A percentile compares a stretch with the other conserved stretches of the same genome.
phyloP scores from a whole-genome alignment of 2,113 vertebrate species.

The Junco hyemalis region DNA sequence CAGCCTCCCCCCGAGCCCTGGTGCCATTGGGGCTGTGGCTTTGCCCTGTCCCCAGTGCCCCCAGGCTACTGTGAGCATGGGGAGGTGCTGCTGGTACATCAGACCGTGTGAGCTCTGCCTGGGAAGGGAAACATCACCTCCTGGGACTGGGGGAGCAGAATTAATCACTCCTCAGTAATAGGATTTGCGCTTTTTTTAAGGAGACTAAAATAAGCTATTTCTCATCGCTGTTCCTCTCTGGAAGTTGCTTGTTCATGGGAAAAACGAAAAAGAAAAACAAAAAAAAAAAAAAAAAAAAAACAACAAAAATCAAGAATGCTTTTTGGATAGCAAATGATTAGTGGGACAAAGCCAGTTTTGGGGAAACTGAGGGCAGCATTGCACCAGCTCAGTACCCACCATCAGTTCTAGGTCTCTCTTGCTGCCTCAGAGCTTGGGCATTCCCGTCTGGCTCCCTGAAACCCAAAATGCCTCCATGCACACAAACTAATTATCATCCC shows the following conservation, averaged over 20 bases:
- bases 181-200: not conserved
- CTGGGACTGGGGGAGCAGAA: not conserved
- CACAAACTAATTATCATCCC: not conserved
- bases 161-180: not conserved
- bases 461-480: not conserved
- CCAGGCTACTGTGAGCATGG: fast-evolving
- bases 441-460: not conserved
- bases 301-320: not conserved
- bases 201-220: not conserved
- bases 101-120: not conserved
- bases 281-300: too few species aligned
- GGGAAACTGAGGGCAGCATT: not conserved
- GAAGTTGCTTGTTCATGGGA: not conserved
- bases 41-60: fast-evolving
- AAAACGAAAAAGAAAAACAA: too few species aligned
- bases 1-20: not conserved
- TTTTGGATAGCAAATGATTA: not conserved
- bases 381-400: not conserved
- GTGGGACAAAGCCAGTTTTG: not conserved
- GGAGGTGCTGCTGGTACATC: not conserved
- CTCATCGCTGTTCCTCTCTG: not conserved
- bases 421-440: not conserved
- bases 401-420: not conserved
- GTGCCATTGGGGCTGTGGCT: not conserved
- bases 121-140: not conserved